Evolutionary conservation across 2,888 invertebrate species (phyloP), one percentile per base, ranked within the genome.

Genomic region (Drosophila infuscata): DNA sequence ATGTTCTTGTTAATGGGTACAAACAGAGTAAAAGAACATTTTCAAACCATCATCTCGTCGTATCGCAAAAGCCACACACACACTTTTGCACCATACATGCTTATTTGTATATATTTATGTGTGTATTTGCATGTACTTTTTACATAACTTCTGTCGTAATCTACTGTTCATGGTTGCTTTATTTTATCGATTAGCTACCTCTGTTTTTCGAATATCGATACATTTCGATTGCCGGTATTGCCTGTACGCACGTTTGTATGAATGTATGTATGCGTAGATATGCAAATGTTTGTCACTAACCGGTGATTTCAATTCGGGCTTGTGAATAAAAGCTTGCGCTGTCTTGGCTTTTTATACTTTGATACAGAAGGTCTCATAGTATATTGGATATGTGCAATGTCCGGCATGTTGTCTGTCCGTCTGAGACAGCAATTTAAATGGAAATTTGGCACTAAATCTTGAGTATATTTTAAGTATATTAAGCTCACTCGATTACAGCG

Each of bases 1-100:
- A 82, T 82, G 83, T 79, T 82, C 57, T 57, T 70, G 54, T 69
- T 74, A 84, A 73, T 62, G 65, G 62, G 11, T 9, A 38, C 66
- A 62, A 54, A 57, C 33, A 49, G 56, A 33, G 41, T 35, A 53
- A 38, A 51, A 57, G 54, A 25, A 51, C 64, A 63, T 29, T 58
- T 61, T 8, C 12, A 35, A 54, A 36, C 48, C 20, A 38, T 33
- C 20, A 43, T 43, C 17, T 15, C 32, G 29, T 41, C 51, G 17
- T 11, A 3, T 58, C 11, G 33, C 17, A 8, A 30, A 30, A 15
- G 3, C 17, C 11, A 20, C 30, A 48, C 20, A 9, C 48, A 29
- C 15, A 49, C 1, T 46, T 33, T 25, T 17, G 25, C 20, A 11
- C 41, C 5, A 48, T 4, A 29, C 3, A 30, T 30, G 17, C 6